Percentiles rank a stretch among this genome's conserved stretches.
phyloP scores from a whole-genome alignment of 2,888 invertebrate genomes.

The Pristionchus mayeri region DNA sequence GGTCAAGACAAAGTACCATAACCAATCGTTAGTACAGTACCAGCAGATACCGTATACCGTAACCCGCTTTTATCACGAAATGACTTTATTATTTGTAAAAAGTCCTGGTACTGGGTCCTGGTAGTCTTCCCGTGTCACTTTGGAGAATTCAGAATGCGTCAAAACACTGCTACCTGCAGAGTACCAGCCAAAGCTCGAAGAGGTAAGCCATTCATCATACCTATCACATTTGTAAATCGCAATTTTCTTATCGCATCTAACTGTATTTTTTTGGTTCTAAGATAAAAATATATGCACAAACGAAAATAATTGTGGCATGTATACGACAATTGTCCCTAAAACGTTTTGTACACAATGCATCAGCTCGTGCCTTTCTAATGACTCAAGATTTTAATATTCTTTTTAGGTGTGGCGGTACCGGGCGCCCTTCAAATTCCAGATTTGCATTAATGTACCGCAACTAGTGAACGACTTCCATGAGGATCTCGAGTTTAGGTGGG shows the following conservation, averaged over 20 bases:
- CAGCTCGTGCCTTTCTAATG: no score
- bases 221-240: background rate
- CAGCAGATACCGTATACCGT: no score
- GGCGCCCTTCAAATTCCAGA: conserved; percentile 76
- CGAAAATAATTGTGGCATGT: no score
- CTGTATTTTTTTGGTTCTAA: background rate
- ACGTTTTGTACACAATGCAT: no score
- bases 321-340: no score
- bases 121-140: no score
- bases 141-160: conserved; percentile 65
- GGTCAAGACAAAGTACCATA: background rate
- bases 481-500: conserved; percentile 89
- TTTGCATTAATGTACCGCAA: conserved; percentile 71
- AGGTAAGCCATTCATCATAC: conserved; percentile 46
- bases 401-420: conserved; percentile 75
- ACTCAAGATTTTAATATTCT: background rate
- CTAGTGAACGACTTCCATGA: conserved; percentile 77
- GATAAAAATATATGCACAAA: no score
- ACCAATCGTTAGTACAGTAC: background rate
- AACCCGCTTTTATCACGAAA: no score
- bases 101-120: no score
- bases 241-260: background rate
- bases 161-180: conserved; percentile 69
- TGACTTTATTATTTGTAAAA: no score
- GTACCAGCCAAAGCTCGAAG: conserved; percentile 72